Evolutionary conservation across 1,140 invertebrate species (phyloP).

Genomic region (Nephila pilipes): DNA sequence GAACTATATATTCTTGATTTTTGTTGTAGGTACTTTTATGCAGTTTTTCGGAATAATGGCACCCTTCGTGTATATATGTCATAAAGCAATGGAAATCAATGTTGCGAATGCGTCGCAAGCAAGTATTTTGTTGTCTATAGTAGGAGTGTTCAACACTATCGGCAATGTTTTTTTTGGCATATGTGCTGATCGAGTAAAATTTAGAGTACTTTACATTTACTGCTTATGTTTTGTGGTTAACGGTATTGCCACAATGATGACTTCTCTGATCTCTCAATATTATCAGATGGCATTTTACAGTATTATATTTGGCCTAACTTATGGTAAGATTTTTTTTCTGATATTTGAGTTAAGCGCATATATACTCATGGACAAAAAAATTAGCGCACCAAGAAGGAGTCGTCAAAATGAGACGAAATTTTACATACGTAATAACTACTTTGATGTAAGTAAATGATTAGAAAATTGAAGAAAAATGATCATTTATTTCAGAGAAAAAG

Average conservation of each 20-base stretch:
- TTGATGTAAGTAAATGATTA: no score
- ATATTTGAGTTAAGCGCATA: not conserved
- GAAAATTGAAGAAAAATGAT: no score
- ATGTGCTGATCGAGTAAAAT: slow-evolving; percentile 89
- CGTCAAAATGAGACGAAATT: no score
- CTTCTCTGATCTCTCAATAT: slow-evolving; percentile 84
- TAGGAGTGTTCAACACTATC: slow-evolving; percentile 94
- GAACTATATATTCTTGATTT: slow-evolving; percentile 92
- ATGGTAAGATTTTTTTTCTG: slow-evolving; percentile 86
- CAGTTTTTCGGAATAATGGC: slow-evolving; percentile 98
- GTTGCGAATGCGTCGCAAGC: slow-evolving; percentile 81
- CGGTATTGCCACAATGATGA: slow-evolving; percentile 92
- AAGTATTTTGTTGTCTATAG: slow-evolving; percentile 89
- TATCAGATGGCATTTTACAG: slow-evolving; percentile 89
- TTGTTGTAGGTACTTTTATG: slow-evolving; percentile 93
- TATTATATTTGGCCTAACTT: slow-evolving; percentile 92
- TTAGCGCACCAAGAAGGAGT: no score
- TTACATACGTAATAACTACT: no score
- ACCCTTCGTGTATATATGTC: slow-evolving; percentile 92
- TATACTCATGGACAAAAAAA: no score
- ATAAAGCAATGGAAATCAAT: slow-evolving; percentile 57
- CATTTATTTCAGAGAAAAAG: no score
- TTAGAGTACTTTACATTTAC: slow-evolving; percentile 91
- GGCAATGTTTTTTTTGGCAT: slow-evolving; percentile 92
- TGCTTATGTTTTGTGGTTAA: slow-evolving; percentile 92